These are phyloP conservation scores for Erebia epiphron DNA, from an alignment of 2,888 invertebrate genomes.

Conservation along the genomic window DNA sequence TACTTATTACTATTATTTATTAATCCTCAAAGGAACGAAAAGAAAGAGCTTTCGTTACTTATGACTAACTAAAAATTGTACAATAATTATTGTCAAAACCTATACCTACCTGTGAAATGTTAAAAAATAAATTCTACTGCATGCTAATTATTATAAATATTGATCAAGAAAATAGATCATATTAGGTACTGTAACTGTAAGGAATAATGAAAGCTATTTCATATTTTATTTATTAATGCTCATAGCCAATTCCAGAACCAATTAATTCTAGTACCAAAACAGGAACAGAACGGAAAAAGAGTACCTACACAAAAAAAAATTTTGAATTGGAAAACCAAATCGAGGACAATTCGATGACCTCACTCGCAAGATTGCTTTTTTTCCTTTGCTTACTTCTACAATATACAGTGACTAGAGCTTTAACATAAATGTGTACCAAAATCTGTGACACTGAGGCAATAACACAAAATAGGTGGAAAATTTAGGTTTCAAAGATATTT, in stretches of 20 bases:
- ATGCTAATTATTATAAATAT: too few relatives aligned
- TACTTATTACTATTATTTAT: too few relatives aligned
- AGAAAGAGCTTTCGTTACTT: too few relatives aligned
- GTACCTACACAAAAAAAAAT: not conserved
- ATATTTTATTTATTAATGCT: too few relatives aligned
- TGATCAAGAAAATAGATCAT: too few relatives aligned
- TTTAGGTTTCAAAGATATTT: slow-evolving; percentile 2
- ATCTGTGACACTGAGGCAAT: slow-evolving; percentile 17
- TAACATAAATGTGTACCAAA: slow-evolving; percentile 12
- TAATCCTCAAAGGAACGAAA: too few relatives aligned
- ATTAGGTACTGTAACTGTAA: too few relatives aligned
- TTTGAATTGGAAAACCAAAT: not conserved
- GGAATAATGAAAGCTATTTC: too few relatives aligned
- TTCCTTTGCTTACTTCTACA: not conserved
- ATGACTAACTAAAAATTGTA: too few relatives aligned
- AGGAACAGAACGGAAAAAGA: not conserved
- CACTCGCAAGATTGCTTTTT: slow-evolving; percentile 4
- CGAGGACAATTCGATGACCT: not conserved
- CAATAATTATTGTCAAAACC: too few relatives aligned
- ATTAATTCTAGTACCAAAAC: not conserved
- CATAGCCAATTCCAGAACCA: not conserved
- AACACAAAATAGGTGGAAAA: slow-evolving; percentile 11
- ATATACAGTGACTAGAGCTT: slow-evolving; percentile 11
- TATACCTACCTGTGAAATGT: too few relatives aligned
- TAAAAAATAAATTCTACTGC: too few relatives aligned